These are phyloP conservation scores for Corvus moneduloides DNA, from an alignment of 2,113 vertebrate species.

Conservation along the genomic window DNA sequence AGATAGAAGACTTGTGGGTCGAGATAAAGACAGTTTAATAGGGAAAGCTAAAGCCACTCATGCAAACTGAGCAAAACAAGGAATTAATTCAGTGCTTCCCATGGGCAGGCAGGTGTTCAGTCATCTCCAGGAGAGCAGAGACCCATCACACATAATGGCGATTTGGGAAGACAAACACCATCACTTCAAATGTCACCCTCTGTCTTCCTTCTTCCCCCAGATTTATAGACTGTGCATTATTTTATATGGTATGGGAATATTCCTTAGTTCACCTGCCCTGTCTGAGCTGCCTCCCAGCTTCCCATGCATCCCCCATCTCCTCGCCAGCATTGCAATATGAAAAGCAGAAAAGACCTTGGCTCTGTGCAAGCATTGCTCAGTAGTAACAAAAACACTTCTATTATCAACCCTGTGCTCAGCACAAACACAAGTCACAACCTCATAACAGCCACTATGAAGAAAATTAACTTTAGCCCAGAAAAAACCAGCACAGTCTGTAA, in stretches of 20 bases:
- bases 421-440: neutral
- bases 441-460: neutral
- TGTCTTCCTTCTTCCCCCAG: neutral
- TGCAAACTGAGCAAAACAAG: neutral
- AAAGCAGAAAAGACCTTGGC: neutral
- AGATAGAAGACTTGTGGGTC: rapidly evolving
- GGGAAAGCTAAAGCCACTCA: neutral
- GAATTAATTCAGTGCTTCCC: neutral
- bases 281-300: neutral
- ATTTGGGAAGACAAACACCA: neutral
- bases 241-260: neutral
- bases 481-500: neutral
- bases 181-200: neutral
- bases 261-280: neutral
- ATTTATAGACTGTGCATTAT: neutral
- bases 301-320: neutral
- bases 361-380: neutral
- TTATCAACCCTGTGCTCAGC: neutral
- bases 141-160: rapidly evolving
- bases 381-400: neutral
- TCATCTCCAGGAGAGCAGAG: neutral
- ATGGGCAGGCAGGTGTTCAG: neutral
- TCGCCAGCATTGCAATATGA: rapidly evolving
- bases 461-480: neutral
- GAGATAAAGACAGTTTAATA: neutral